These are phyloP conservation scores for Vandiemenella viatica DNA, from an alignment of 2,888 invertebrate species.

Conservation along the genomic window DNA sequence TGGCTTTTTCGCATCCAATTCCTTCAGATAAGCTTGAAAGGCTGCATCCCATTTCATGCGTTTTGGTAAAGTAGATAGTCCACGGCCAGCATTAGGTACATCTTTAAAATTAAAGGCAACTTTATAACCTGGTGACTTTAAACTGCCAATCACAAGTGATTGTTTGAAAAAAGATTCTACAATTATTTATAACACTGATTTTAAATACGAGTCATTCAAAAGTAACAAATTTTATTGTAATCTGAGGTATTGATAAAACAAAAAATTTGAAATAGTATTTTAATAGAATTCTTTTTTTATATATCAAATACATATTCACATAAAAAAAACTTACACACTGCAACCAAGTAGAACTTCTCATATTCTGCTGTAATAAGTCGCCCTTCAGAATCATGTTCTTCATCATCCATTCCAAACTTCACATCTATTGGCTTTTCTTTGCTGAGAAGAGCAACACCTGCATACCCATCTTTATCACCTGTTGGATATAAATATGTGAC, in stretches of 20 bases:
- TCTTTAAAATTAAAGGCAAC: conserved; percentile 41
- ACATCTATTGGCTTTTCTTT: conserved; percentile 72
- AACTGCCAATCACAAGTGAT: too few species aligned
- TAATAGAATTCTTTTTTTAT: too few species aligned
- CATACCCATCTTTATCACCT: conserved; percentile 70
- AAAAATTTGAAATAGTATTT: too few species aligned
- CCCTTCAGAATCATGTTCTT: conserved; percentile 65
- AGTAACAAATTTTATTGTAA: too few species aligned
- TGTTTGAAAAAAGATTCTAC: too few species aligned
- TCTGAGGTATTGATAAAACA: too few species aligned
- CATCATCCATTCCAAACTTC: conserved; percentile 61
- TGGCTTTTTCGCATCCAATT: conserved; percentile 75
- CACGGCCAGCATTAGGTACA: conserved; percentile 88
- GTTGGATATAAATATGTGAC: conserved; percentile 23
- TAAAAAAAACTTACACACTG: conserved; percentile 62
- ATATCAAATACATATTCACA: too few species aligned
- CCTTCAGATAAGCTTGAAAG: conserved; percentile 61
- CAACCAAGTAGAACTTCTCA: conserved; percentile 76
- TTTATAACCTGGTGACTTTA: too few species aligned
- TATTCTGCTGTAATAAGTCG: conserved; percentile 82
- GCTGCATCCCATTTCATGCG: conserved; percentile 79
- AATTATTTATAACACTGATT: too few species aligned
- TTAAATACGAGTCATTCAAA: too few species aligned
- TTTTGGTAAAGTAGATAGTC: conserved; percentile 72
- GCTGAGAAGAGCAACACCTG: conserved; percentile 79